These are phyloP conservation scores for Rhinoderma darwinii DNA, from an alignment of 2,113 vertebrate genomes.

Conservation along the genomic window DNA sequence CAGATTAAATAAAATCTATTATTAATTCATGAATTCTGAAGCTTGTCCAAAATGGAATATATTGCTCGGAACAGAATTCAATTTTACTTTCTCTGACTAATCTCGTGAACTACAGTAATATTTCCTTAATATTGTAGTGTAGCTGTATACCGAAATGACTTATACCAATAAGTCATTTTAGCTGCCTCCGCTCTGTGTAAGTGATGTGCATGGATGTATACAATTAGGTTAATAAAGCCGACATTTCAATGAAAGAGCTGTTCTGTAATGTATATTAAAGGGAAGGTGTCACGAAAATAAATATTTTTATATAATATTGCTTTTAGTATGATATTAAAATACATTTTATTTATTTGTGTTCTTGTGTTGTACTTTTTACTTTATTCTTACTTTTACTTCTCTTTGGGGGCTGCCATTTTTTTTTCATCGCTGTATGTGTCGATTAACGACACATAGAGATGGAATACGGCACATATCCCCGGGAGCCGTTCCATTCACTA, in stretches of 20 bases:
- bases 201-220: not conserved
- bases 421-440: no score
- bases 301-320: no score
- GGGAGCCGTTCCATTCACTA: no score
- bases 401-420: no score
- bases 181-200: not conserved
- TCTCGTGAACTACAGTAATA: not conserved
- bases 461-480: no score
- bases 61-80: slow-evolving; percentile 27
- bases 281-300: no score
- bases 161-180: not conserved
- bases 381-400: no score
- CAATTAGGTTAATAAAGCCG: slow-evolving; percentile 30
- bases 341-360: no score
- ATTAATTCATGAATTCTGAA: slow-evolving; percentile 41
- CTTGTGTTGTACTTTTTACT: no score
- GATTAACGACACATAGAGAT: no score
- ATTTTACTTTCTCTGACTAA: slow-evolving; percentile 30
- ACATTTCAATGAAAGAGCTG: not conserved
- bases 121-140: slow-evolving; percentile 6
- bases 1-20: slow-evolving; percentile 33
- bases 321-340: no score
- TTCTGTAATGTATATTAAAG: slow-evolving; percentile 21
- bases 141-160: not conserved
- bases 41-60: slow-evolving; percentile 44